Percentiles rank a stretch among this genome's conserved stretches.
These are phyloP conservation scores for Lonchura striata DNA, from an alignment of 2,113 vertebrate genomes.

Conservation along the genomic window DNA sequence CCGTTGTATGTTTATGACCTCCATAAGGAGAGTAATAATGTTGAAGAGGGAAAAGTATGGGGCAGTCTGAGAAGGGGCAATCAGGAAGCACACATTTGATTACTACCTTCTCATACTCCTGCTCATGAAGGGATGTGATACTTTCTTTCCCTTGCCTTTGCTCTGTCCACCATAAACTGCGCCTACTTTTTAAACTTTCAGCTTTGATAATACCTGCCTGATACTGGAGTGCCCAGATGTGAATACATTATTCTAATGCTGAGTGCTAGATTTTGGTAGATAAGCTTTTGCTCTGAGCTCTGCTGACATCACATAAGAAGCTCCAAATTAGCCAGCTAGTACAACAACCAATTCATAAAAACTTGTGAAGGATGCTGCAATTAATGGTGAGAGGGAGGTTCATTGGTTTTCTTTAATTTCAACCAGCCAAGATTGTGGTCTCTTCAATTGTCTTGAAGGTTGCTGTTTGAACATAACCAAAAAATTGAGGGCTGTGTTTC, in stretches of 20 bases:
- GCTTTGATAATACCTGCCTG: neutral
- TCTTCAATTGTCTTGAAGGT: neutral
- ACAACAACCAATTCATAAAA: accelerated
- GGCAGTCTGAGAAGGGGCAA: neutral
- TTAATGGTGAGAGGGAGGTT: neutral
- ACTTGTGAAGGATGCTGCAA: neutral
- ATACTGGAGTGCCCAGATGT: neutral
- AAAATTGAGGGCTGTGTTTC: neutral
- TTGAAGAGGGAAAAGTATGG: neutral
- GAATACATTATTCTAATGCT: neutral
- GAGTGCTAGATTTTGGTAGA: neutral
- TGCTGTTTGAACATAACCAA: neutral
- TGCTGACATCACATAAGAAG: neutral
- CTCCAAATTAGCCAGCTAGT: neutral
- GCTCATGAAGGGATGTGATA: neutral
- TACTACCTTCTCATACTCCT: neutral
- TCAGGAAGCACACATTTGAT: neutral
- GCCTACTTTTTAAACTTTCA: neutral
- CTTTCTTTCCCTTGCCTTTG: neutral
- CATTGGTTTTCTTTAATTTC: neutral
- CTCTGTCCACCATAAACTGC: neutral
- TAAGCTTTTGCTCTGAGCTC: neutral
- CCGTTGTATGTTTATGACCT: neutral
- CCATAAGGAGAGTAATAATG: neutral
- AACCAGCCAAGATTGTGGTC: neutral